Evolutionary conservation across 2,113 vertebrate species (phyloP).

Genomic region (Neolamprologus devosi): DNA sequence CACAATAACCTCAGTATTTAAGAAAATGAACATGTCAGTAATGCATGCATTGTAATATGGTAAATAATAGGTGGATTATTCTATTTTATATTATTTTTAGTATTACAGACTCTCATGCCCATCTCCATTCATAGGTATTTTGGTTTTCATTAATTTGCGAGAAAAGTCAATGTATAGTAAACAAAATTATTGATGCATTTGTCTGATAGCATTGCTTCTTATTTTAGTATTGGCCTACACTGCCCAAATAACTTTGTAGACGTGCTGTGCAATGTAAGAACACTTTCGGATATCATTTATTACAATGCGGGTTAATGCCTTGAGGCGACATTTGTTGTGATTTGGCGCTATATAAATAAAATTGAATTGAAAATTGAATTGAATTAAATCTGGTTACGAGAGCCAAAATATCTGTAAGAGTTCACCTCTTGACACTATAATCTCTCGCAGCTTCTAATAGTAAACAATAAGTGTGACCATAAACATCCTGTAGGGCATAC

Average conservation of each 20-base stretch:
- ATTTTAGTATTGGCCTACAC: neutral
- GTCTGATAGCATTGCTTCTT: neutral
- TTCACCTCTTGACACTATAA: neutral
- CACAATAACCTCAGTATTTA: neutral
- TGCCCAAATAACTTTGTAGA: neutral
- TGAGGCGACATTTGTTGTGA: no score
- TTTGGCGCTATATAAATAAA: no score
- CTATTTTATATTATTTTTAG: neutral
- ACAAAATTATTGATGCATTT: neutral
- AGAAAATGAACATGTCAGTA: neutral
- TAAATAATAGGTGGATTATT: neutral
- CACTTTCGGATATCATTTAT: neutral
- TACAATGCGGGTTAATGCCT: neutral
- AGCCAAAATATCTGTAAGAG: neutral
- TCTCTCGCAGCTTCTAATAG: fast-evolving
- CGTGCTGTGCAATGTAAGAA: neutral
- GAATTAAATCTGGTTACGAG: neutral
- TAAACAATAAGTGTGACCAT: neutral
- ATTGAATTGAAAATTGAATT: no score
- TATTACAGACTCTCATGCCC: neutral
- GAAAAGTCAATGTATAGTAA: neutral
- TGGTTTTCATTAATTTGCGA: neutral
- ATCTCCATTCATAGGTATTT: neutral
- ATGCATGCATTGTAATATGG: neutral
- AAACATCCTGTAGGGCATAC: neutral